phyloP scores from a whole-genome alignment of 2,888 invertebrate genomes.

The Metacarcinus magister region DNA sequence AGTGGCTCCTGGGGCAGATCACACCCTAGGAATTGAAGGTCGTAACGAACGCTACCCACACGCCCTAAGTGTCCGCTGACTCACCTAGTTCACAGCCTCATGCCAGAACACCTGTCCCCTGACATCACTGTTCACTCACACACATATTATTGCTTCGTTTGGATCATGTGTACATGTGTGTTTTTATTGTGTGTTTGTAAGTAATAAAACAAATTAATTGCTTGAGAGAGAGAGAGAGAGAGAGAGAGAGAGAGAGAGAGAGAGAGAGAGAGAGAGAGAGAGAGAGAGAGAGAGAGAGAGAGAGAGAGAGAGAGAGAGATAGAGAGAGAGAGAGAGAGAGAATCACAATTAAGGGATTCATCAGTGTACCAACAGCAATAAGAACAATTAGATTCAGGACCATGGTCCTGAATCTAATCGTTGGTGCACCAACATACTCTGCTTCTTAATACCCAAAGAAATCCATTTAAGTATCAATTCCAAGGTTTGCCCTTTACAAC shows the following conservation, averaged over 20 bases:
- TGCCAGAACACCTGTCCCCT: no score
- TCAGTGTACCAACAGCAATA: not conserved
- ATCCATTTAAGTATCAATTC: not conserved
- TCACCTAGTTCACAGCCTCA: no score
- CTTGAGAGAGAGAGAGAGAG: not conserved
- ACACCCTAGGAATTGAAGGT: no score
- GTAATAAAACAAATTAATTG: not conserved
- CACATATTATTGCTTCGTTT: no score
- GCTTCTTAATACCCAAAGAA: not conserved
- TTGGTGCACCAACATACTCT: not conserved
- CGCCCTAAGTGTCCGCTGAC: no score
- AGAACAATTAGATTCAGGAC: not conserved
- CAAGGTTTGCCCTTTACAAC: not conserved
- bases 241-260: conserved; percentile 2
- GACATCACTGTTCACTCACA: no score
- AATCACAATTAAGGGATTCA: not conserved
- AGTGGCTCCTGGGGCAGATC: no score
- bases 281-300: conserved; percentile 2
- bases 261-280: conserved; percentile 2
- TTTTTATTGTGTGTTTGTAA: no score
- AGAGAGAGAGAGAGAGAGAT: not conserved
- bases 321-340: no score
- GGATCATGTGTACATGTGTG: no score
- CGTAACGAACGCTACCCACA: no score
- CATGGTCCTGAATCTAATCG: not conserved